Conservation (phyloP, 2,888 invertebrate species). For the Gibbula magus region DNA sequence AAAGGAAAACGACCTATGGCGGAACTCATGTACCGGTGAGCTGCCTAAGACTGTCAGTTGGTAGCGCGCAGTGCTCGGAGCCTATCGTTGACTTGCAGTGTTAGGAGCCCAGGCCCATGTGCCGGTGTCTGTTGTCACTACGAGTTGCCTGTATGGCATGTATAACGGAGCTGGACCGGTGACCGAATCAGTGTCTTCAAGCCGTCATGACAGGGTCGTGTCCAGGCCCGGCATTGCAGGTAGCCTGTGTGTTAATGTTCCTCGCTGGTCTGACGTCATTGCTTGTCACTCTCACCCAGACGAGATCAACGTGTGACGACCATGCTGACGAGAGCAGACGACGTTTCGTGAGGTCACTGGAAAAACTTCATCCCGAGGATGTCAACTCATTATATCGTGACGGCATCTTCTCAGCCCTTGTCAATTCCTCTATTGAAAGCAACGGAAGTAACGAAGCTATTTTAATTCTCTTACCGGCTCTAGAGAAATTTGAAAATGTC, state of each 20-base stretch:
- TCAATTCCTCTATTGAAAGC: neutral
- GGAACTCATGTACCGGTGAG: no score
- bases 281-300: neutral
- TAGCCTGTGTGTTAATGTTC: neutral
- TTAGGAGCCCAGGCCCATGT: no score
- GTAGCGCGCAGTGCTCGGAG: no score
- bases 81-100: no score
- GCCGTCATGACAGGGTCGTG: neutral
- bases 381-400: neutral
- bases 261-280: neutral
- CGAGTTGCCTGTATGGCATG: neutral
- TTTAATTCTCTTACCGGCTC: conserved; percentile 1
- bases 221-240: neutral
- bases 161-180: neutral
- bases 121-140: neutral
- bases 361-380: neutral
- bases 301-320: neutral
- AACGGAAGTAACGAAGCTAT: neutral
- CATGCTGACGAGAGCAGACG: neutral
- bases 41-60: no score
- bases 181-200: neutral
- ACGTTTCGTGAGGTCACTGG: neutral
- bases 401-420: conserved; percentile 5
- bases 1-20: no score
- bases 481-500: conserved; percentile 22